These are phyloP conservation scores for Sebastes hubbsi DNA, from an alignment of 2,797 vertebrate genomes.

Conservation along the genomic window DNA sequence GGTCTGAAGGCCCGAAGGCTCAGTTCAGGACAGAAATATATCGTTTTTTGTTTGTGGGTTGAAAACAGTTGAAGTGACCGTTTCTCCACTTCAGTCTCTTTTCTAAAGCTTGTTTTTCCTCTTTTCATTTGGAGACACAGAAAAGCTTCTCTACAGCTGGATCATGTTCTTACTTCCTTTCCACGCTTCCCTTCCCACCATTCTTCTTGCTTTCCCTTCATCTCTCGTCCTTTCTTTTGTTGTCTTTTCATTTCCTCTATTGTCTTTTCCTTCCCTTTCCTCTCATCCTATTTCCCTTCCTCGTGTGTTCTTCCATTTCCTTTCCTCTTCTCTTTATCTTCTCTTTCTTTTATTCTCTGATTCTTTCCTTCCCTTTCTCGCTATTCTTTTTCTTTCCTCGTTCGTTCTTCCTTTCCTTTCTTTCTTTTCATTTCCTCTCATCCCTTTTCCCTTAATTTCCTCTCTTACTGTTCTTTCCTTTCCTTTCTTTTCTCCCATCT, in stretches of 20 bases:
- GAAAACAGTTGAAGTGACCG: background rate
- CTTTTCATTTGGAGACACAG: background rate
- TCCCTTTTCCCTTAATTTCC: background rate
- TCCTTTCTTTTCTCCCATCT: background rate
- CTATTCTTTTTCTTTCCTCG: background rate
- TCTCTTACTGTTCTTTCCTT: background rate
- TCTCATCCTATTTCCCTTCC: background rate
- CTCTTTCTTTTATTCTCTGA: background rate
- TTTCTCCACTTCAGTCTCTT: background rate
- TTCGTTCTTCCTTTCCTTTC: background rate
- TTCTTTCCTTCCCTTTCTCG: background rate
- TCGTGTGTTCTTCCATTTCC: background rate
- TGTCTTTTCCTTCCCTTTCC: too few species aligned
- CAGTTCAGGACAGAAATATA: background rate
- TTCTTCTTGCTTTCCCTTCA: too few species aligned
- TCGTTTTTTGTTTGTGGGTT: background rate
- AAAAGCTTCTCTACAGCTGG: background rate
- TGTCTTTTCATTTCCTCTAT: too few species aligned
- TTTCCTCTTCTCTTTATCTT: background rate
- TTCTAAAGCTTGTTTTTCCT: background rate
- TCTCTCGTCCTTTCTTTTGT: too few species aligned
- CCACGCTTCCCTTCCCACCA: too few species aligned
- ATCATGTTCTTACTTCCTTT: background rate
- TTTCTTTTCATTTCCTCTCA: background rate
- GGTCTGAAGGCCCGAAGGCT: background rate